Conservation (phyloP, 35 echinoderm and acorn worm genomes). For the Eucidaris tribuloides region DNA sequence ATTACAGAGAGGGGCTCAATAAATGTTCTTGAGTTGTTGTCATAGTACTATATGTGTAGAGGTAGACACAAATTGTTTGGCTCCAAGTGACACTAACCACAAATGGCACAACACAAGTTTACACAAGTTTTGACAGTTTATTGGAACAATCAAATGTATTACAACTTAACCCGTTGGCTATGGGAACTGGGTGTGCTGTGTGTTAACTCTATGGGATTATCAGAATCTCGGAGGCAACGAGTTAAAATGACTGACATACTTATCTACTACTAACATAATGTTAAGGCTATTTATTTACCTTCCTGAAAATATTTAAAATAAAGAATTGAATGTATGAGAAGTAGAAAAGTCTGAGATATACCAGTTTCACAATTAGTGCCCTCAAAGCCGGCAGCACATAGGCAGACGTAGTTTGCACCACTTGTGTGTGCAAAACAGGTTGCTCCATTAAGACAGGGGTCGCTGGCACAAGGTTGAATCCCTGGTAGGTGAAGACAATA, state of each 20-base stretch:
- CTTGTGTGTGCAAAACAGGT: not conserved
- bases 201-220: not conserved
- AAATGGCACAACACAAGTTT: too few relatives aligned
- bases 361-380: conserved; percentile 24
- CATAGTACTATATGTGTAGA: too few relatives aligned
- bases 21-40: not conserved
- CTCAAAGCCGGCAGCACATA: not conserved
- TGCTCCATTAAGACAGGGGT: not conserved
- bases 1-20: not conserved
- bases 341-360: not conserved
- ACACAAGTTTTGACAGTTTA: too few relatives aligned
- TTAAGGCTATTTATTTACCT: not conserved
- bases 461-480: too few relatives aligned
- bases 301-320: not conserved
- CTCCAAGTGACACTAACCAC: too few relatives aligned
- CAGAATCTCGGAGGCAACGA: not conserved
- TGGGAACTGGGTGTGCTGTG: not conserved
- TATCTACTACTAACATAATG: not conserved
- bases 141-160: too few relatives aligned
- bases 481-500: too few relatives aligned
- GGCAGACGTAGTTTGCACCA: not conserved
- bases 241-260: not conserved
- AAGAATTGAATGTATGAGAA: too few relatives aligned
- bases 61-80: too few relatives aligned
- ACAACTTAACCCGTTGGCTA: too few relatives aligned